Percentiles rank a stretch among this genome's conserved stretches.
phyloP scores from a whole-genome alignment of 2,888 invertebrate species.

The Apeira syringaria region DNA sequence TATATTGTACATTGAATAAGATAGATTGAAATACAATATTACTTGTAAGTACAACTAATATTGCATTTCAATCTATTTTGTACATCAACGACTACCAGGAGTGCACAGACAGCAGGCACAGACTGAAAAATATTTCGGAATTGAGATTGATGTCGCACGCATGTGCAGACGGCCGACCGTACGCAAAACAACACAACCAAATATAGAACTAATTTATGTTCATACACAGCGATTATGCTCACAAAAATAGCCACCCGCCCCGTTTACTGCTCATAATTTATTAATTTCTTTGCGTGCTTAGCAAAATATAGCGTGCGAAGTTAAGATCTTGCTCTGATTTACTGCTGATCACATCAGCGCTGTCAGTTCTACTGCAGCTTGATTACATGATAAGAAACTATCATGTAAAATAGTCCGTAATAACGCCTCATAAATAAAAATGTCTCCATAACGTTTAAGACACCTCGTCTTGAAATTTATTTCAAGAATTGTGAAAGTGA shows the following conservation, averaged over 20 bases:
- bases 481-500: too few species aligned
- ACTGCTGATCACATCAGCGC: conserved; percentile 32
- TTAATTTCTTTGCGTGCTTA: conserved; percentile 45
- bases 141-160: conserved; percentile 82
- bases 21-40: too few species aligned
- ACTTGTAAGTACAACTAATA: too few species aligned
- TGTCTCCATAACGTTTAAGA: too few species aligned
- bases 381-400: conserved; percentile 6
- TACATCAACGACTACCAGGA: conserved; percentile 3
- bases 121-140: conserved; percentile 82
- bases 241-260: conserved; percentile 67
- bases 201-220: conserved; percentile 82
- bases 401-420: too few species aligned
- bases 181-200: conserved; percentile 80
- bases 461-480: too few species aligned
- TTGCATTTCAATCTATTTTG: conserved; percentile 4
- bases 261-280: conserved; percentile 62
- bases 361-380: conserved; percentile 26
- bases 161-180: conserved; percentile 80
- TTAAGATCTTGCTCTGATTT: conserved; percentile 37
- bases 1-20: too few species aligned
- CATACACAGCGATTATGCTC: conserved; percentile 78
- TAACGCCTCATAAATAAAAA: too few species aligned
- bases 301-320: conserved; percentile 36
- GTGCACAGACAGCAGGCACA: conserved; percentile 40